Conservation (phyloP, 2,888 invertebrate species). For the Mythimna pallens region DNA sequence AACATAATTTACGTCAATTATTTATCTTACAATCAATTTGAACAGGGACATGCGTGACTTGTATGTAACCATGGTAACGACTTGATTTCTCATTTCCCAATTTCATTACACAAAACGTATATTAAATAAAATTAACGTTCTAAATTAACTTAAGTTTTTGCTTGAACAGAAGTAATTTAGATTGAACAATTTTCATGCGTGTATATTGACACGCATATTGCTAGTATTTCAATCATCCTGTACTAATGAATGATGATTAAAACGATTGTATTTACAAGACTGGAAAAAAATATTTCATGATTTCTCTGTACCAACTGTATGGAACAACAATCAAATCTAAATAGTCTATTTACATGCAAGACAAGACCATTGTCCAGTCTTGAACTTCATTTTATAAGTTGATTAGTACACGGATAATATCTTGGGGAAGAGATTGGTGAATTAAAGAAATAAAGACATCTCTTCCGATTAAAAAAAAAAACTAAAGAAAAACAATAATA, state of each 20-base stretch:
- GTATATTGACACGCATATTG: conserved; percentile 17
- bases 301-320: background rate
- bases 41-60: conserved; percentile 11
- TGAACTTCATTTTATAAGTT: no score
- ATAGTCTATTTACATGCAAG: background rate
- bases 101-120: conserved; percentile 16
- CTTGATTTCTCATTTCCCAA: conserved; percentile 12
- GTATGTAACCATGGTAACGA: conserved; percentile 3
- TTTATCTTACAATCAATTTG: conserved; percentile 28
- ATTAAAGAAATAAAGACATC: background rate
- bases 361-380: background rate
- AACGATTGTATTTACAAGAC: conserved; percentile 5
- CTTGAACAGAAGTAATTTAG: conserved; percentile 14
- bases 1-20: conserved; percentile 1
- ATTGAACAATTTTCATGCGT: conserved; percentile 14
- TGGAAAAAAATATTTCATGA: background rate
- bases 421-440: background rate
- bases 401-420: background rate
- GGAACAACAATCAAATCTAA: background rate
- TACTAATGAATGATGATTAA: conserved; percentile 16
- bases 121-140: conserved; percentile 10
- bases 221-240: conserved; percentile 10
- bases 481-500: background rate
- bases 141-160: conserved; percentile 8
- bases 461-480: background rate